Base-by-base conservation (phyloP, 2,888 invertebrate genomes). In the Lymantria monacha region DNA sequence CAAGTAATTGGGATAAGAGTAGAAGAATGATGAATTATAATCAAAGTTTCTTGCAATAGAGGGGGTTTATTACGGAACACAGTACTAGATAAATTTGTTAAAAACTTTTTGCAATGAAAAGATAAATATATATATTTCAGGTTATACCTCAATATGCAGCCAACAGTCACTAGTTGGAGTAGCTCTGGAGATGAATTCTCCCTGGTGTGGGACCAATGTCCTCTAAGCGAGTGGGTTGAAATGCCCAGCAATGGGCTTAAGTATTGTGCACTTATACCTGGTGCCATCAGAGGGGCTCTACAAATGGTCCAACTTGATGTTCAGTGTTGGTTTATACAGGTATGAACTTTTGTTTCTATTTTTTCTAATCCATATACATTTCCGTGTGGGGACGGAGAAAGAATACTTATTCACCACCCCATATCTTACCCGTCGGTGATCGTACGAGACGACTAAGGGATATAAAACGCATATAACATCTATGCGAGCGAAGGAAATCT, bases 221-320 rank as follows among this genome's bases (percentile, higher is more conserved):
- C 99, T 0, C 90, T 99, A 48, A 97, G 97, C 3, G 99, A 99
- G 85, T 97, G 99, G 92, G 99, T 99, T 0, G 99, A 99, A 85
- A 92, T 99, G 77, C 99, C 99, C 0, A 93, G 95, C 69, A 94
- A 94, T 56, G 94, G 95, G 59, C 92, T 99, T 12, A 97, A 97
- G 76, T 99, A 99, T 82, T 97, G 97, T 64, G 97, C 97, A 66
- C 93, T 99, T 55, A 93, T 99, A 45, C 97, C 98, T 55, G 99
- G 99, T 0, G 94, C 95, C 31, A 94, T 97, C 50, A 93, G 98
- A 57, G 99, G 99, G 13, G 98, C 99, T 9, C 92, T 99, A 70
- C 99, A 99, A 93, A 99, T 99, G 98, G 98, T 99, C 40, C 99
- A 99, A 81, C 93, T 99, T 80, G 99, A 99, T 85, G 97, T 99